Conservation (phyloP, 2,888 invertebrate species). For the Idaea dimidiata region DNA sequence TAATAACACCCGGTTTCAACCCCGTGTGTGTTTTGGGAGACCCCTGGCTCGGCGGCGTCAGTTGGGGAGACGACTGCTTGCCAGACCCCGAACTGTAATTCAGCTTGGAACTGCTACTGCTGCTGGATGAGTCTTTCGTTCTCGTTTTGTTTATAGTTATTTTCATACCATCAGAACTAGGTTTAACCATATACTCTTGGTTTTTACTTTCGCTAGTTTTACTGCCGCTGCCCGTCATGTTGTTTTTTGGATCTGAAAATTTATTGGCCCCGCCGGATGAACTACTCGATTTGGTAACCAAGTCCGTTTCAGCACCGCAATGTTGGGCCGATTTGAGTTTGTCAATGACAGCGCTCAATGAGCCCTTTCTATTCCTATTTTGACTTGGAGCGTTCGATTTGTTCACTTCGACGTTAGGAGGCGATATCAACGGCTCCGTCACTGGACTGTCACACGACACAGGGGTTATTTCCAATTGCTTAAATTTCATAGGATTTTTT, state of each 20-base stretch:
- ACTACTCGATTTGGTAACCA: constrained; percentile 69
- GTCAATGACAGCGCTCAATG: constrained; percentile 92
- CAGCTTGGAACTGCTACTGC: constrained; percentile 65
- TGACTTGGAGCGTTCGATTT: constrained; percentile 82
- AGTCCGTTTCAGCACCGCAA: constrained; percentile 78
- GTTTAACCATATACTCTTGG: constrained; percentile 94
- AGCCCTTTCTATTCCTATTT: constrained; percentile 86
- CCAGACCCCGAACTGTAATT: constrained; percentile 71
- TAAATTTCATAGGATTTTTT: constrained; percentile 85
- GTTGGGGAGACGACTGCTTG: constrained; percentile 70
- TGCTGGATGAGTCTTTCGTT: constrained; percentile 84
- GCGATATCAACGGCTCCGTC: constrained; percentile 70
- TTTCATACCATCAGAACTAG: constrained; percentile 93
- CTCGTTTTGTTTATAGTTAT: constrained; percentile 95
- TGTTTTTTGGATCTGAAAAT: constrained; percentile 75
- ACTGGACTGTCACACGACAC: constrained; percentile 74
- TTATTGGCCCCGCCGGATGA: constrained; percentile 66
- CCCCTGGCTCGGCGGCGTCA: constrained; percentile 80
- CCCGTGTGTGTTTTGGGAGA: constrained; percentile 91
- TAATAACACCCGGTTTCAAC: constrained; percentile 91
- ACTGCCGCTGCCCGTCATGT: constrained; percentile 58
- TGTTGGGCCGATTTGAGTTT: constrained; percentile 90
- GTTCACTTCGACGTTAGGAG: constrained; percentile 80
- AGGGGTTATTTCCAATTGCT: constrained; percentile 83
- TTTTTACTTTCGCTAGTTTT: constrained; percentile 81